Percentiles rank a stretch among this genome's conserved stretches.
Evolutionary conservation across 2,797 vertebrate genomes (phyloP).

Genomic region (Myotis daubentonii): DNA sequence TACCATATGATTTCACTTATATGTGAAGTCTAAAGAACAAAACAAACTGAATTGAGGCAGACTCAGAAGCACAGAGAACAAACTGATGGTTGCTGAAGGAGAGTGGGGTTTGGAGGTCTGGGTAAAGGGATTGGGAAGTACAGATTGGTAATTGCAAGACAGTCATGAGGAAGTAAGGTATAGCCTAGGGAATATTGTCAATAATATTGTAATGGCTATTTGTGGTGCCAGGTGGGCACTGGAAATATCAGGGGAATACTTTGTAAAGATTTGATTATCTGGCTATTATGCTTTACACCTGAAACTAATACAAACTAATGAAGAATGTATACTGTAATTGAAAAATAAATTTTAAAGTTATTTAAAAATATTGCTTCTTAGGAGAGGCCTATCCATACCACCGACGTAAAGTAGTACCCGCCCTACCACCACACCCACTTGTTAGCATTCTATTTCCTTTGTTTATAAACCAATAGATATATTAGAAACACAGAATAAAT

Average conservation of each 20-base stretch:
- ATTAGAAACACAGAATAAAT: slow-evolving; percentile 31
- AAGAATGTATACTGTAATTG: background rate
- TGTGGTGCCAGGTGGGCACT: background rate
- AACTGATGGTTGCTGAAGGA: background rate
- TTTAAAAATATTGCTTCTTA: background rate
- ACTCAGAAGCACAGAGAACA: background rate
- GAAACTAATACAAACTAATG: background rate
- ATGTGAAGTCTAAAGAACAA: background rate
- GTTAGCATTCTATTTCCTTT: background rate
- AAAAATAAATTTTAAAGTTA: background rate
- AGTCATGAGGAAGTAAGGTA: too few species aligned
- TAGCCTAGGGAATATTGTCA: background rate
- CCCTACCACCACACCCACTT: background rate
- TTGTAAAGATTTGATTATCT: background rate
- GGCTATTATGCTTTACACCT: background rate
- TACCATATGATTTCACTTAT: background rate
- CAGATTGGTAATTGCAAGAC: background rate
- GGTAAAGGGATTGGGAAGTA: background rate
- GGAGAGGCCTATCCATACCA: background rate
- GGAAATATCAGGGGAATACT: background rate
- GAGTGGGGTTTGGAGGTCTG: background rate
- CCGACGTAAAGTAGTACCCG: background rate
- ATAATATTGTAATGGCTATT: background rate
- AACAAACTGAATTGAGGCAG: background rate
- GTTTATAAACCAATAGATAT: background rate